Percentiles rank a stretch among this genome's conserved stretches.
These are phyloP conservation scores for Linnaemya vulpina DNA, from an alignment of 2,888 invertebrate genomes.

Conservation along the genomic window DNA sequence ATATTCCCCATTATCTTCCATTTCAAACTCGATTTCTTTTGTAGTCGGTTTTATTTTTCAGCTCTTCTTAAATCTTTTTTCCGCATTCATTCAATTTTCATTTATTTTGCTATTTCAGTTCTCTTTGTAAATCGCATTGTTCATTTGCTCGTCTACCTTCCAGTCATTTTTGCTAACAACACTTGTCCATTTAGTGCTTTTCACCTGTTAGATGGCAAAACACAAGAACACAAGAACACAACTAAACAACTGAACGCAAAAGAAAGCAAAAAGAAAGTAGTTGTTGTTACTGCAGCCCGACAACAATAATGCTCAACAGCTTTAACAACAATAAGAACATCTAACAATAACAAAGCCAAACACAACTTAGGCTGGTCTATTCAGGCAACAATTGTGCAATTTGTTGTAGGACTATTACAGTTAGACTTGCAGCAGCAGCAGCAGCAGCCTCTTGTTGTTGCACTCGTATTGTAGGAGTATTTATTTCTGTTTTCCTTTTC, in stretches of 20 bases:
- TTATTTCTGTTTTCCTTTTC: not conserved
- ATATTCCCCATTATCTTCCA: not conserved
- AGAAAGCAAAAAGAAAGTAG: not conserved
- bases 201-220: slow-evolving; percentile 58
- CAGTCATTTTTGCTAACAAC: slow-evolving; percentile 68
- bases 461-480: not conserved
- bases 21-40: not conserved
- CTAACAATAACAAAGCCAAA: slow-evolving; percentile 35
- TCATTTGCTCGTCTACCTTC: slow-evolving; percentile 61
- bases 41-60: not conserved
- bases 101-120: slow-evolving; percentile 9
- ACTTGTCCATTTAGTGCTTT: slow-evolving; percentile 69
- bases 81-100: slow-evolving; percentile 10
- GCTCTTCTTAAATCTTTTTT: not conserved
- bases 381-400: slow-evolving; percentile 62
- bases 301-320: slow-evolving; percentile 50
- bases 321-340: slow-evolving; percentile 14
- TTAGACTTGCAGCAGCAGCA: slow-evolving; percentile 43
- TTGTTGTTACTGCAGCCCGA: slow-evolving; percentile 4
- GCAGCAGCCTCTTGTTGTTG: no score
- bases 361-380: slow-evolving; percentile 57
- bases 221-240: slow-evolving; percentile 19
- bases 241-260: slow-evolving; percentile 13
- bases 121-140: slow-evolving; percentile 44
- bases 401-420: slow-evolving; percentile 39